A percentile compares a stretch with the other conserved stretches of the same genome.
Conservation (phyloP, 1,140 invertebrate species). For the Gonioctena quinquepunctata region DNA sequence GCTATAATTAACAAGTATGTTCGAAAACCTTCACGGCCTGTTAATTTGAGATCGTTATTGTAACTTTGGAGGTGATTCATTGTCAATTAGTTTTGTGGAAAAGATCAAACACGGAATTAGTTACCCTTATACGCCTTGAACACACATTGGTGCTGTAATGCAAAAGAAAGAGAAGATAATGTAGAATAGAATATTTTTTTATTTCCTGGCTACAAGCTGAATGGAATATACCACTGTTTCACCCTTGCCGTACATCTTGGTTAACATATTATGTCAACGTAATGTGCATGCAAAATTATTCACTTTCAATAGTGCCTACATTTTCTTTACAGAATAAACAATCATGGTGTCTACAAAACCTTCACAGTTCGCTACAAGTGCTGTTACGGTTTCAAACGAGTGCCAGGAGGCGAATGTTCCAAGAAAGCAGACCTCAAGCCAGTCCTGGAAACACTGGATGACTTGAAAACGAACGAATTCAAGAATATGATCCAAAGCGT, state of each 20-base stretch:
- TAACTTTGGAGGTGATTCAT: not conserved
- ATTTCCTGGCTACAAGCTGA: not conserved
- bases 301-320: not conserved
- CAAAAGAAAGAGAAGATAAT: not conserved
- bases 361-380: constrained; percentile 63
- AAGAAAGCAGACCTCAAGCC: constrained; percentile 61
- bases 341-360: constrained; percentile 63
- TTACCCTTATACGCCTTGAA: not conserved
- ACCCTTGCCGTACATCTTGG: not conserved
- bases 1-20: not conserved
- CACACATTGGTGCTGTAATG: not conserved
- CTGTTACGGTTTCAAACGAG: constrained; percentile 63
- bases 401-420: constrained; percentile 55
- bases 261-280: not conserved
- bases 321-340: constrained; percentile 57
- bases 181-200: not conserved
- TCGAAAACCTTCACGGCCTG: not conserved
- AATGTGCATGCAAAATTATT: not conserved
- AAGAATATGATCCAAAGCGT: constrained; percentile 56
- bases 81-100: not conserved
- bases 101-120: not conserved
- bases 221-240: not conserved
- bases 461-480: constrained; percentile 62
- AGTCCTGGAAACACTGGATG: constrained; percentile 58
- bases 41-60: not conserved